Percentiles rank a stretch among this genome's conserved stretches.
These are phyloP conservation scores for Hydroisotoma schaefferi DNA, from an alignment of 2,888 invertebrate species.

Conservation along the genomic window DNA sequence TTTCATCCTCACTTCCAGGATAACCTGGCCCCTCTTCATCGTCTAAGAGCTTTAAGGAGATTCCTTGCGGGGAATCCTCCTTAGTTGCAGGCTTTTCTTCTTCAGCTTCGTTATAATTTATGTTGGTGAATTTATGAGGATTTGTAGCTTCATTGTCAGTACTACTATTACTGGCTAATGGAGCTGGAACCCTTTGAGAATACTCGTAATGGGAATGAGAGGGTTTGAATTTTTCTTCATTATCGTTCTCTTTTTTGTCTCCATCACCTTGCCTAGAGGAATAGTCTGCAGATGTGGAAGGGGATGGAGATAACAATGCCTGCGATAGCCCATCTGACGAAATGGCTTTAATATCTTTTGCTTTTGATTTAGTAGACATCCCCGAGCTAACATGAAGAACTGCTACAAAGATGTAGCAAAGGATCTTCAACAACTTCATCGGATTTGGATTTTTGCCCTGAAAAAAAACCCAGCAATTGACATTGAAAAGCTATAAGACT, in stretches of 20 bases:
- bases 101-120: not conserved
- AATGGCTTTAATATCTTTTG: not conserved
- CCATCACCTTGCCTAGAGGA: constrained; percentile 19
- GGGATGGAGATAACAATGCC: not conserved
- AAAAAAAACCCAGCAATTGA: no score
- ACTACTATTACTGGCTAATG: no score
- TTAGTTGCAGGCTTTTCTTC: not conserved
- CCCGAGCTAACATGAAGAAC: not conserved
- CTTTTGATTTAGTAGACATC: constrained; percentile 1
- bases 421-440: constrained; percentile 8
- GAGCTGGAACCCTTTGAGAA: not conserved
- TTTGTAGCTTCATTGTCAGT: not conserved
- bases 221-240: not conserved
- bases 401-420: constrained; percentile 18
- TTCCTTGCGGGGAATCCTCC: not conserved
- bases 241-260: not conserved
- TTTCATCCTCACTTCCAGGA: not conserved
- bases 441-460: not conserved
- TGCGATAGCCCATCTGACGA: constrained; percentile 12
- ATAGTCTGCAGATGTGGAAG: constrained; percentile 5
- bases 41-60: not conserved
- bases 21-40: not conserved
- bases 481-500: no score
- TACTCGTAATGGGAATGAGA: not conserved
- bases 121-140: not conserved